Conservation (phyloP, 2,113 vertebrate genomes). For the Upupa epops region DNA sequence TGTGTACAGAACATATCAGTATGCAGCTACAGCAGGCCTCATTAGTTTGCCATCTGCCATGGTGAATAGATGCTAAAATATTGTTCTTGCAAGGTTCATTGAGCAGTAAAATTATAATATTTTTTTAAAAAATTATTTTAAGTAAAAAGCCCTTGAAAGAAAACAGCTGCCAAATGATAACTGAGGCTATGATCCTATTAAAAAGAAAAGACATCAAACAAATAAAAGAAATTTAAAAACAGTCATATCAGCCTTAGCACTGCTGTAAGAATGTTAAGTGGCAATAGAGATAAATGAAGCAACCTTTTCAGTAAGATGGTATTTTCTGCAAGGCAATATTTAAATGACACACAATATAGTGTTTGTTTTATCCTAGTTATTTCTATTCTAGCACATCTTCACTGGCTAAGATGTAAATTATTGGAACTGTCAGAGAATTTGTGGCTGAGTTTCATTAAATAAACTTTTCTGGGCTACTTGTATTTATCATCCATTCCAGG, state of each 20-base stretch:
- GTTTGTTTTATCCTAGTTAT: constrained; percentile 30
- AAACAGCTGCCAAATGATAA: constrained; percentile 59
- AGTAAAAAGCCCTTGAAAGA: constrained; percentile 61
- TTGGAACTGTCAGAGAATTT: constrained; percentile 37
- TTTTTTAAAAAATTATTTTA: constrained; percentile 58
- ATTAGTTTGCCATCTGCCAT: constrained; percentile 88
- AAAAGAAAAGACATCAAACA: constrained; percentile 20
- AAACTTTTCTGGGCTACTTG: constrained; percentile 19
- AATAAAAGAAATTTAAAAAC: not conserved
- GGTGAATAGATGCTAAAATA: constrained; percentile 81
- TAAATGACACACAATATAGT: constrained; percentile 8
- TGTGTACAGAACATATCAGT: constrained; percentile 75
- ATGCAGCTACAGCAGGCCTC: constrained; percentile 78
- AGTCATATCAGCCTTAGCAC: not conserved
- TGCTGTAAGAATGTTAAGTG: not conserved
- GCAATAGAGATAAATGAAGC: not conserved
- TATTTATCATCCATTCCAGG: constrained; percentile 2
- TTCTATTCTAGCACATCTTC: constrained; percentile 30
- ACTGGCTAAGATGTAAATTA: constrained; percentile 22
- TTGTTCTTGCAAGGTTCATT: constrained; percentile 84
- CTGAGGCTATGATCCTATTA: constrained; percentile 26
- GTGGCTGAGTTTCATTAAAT: not conserved
- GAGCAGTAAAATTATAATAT: constrained; percentile 83
- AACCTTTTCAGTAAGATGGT: constrained; percentile 12
- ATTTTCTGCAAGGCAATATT: constrained; percentile 33